Percentiles rank a stretch among this genome's conserved stretches.
phyloP scores from a whole-genome alignment of 1,140 invertebrate genomes.

The Archivesica marissinica region DNA sequence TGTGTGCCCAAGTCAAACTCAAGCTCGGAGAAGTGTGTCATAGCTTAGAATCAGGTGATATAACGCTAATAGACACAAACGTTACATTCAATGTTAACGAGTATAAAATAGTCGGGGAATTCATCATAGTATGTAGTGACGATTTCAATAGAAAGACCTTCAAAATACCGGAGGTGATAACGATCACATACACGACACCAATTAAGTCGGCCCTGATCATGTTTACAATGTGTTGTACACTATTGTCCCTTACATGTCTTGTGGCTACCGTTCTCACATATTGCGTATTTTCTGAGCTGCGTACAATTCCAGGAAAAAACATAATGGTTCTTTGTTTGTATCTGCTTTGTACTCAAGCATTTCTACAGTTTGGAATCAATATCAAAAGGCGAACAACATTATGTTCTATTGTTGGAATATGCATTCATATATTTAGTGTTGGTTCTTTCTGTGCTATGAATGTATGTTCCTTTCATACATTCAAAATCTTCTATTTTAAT shows the following conservation, averaged over 20 bases:
- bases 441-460: conserved; percentile 97
- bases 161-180: neutral
- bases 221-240: conserved; percentile 57
- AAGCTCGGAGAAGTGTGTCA: neutral
- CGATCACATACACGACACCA: neutral
- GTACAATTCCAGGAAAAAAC: conserved; percentile 84
- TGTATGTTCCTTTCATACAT: conserved; percentile 89
- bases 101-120: neutral
- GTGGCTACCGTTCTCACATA: conserved; percentile 82
- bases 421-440: conserved; percentile 95
- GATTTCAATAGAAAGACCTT: neutral
- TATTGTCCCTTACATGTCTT: conserved; percentile 82
- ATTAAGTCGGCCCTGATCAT: neutral
- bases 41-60: neutral
- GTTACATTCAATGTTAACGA: neutral
- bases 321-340: conserved; percentile 82
- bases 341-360: conserved; percentile 82
- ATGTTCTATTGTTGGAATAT: conserved; percentile 87
- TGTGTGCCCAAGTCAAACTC: neutral
- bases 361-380: conserved; percentile 80
- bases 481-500: conserved; percentile 84
- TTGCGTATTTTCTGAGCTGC: conserved; percentile 78
- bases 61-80: neutral
- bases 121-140: neutral
- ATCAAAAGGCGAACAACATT: conserved; percentile 19